Conservation (phyloP, 37 sponge, comb jelly and placozoan species). For the Hexactinellida sp. region DNA sequence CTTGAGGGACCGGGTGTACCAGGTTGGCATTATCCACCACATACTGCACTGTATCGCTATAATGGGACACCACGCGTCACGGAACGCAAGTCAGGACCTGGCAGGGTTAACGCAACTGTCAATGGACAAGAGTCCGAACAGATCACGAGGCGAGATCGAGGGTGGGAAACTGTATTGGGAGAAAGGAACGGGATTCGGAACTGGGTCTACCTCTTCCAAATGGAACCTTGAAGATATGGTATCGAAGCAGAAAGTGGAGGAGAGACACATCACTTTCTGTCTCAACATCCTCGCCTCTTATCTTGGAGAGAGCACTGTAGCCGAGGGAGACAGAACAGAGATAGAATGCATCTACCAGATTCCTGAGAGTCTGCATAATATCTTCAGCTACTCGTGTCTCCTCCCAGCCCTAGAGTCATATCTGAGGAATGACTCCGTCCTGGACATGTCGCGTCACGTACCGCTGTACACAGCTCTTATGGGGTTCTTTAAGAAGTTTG, state of each 20-base stretch:
- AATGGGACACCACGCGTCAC: constrained; percentile 31
- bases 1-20: constrained; percentile 15
- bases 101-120: not conserved
- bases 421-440: constrained; percentile 67
- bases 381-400: constrained; percentile 43
- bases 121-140: not conserved
- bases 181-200: constrained; percentile 85
- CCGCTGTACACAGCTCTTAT: constrained; percentile 52
- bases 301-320: not conserved
- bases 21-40: constrained; percentile 46
- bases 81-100: constrained; percentile 18
- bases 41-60: constrained; percentile 37
- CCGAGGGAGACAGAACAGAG: not conserved
- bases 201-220: constrained; percentile 55
- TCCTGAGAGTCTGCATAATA: constrained; percentile 16
- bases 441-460: constrained; percentile 72
- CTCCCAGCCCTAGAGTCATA: constrained; percentile 61
- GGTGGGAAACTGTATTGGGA: constrained; percentile 62
- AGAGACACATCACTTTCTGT: constrained; percentile 31
- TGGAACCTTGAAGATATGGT: constrained; percentile 59
- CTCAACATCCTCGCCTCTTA: constrained; percentile 19
- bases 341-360: not conserved
- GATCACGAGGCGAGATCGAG: not conserved
- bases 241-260: constrained; percentile 44
- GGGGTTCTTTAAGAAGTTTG: constrained; percentile 30